Base-by-base conservation (phyloP, 2,888 invertebrate genomes). In the Phlogophora meticulosa region DNA sequence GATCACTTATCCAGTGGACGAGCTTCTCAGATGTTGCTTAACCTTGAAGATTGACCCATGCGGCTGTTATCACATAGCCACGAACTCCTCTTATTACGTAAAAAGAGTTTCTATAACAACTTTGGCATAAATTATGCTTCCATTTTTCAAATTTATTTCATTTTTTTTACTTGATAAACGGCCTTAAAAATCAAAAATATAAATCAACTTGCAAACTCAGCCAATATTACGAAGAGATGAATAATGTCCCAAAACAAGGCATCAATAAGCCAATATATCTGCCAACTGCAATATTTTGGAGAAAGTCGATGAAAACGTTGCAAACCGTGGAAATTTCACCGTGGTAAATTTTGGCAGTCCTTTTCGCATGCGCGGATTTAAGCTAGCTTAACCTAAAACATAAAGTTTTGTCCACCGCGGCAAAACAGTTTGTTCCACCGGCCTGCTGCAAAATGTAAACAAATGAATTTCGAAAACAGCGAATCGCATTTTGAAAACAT, bases 231-330 rank as follows among this genome's bases (percentile, higher is more conserved):
- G 5, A 34, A 28, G 5, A 36, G 0, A 55, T 45, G 7, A 51
- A 43, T 38, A 53, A 55, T 24, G 1, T 34, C 10, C 9, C 9
- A n/a, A 43, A 64, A 40, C 1, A 64, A 43, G 17, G 52, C 49
- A 42, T 42, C 11, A 45, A 43, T 28, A 61, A 15, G 9, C 38
- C 22, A 36, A 61, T 60, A 62, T 51, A 52, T 60, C 51, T 58
- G 64, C 69, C 66, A 76, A 69, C 82, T 80, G 84, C 81, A 81
- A 78, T 80, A 64, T 70, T 74, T 81, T 70, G 56, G 61, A 72
- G 82, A 86, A 90, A 86, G 92, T 93, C 92, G 91, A 93, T 92
- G 90, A 90, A 91, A 92, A 90, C 78, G 90, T 78, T 93, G 93
- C 92, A 93, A 86, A 80, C 78, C 74, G 71, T 67, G 68, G 70